Conservation (phyloP, 2,113 vertebrate genomes). For the Asarcornis scutulata region DNA sequence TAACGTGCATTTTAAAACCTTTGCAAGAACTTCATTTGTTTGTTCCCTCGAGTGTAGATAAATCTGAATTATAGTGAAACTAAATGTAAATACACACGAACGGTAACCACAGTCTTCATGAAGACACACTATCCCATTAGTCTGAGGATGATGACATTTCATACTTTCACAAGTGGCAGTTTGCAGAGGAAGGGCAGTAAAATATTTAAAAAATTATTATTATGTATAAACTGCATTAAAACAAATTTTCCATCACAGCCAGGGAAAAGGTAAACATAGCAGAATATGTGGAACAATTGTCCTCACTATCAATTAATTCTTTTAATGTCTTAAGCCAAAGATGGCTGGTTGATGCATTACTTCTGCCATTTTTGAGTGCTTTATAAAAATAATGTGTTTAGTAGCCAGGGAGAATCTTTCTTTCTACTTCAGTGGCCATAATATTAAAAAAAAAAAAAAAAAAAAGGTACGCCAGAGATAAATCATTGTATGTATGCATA, state of each 20-base stretch:
- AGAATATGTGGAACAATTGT: not conserved
- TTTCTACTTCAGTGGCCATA: not conserved
- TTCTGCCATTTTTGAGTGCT: not conserved
- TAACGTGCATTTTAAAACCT: not conserved
- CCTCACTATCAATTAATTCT: not conserved
- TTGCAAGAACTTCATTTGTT: not conserved
- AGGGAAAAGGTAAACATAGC: not conserved
- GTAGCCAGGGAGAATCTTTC: not conserved
- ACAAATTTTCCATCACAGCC: not conserved
- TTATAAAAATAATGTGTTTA: not conserved
- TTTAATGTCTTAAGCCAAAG: not conserved
- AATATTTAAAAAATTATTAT: not conserved
- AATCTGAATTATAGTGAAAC: not conserved
- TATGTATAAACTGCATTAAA: constrained; percentile 1
- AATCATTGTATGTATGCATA: not conserved
- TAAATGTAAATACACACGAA: not conserved
- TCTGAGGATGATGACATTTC: not conserved
- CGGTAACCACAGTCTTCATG: not conserved
- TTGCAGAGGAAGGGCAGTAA: not conserved
- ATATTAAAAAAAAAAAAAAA: not conserved
- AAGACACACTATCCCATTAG: not conserved
- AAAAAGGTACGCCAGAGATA: not conserved
- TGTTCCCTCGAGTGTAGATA: not conserved
- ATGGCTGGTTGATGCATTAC: not conserved
- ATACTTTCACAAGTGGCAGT: not conserved